Evolutionary conservation across 2,797 vertebrate genomes (phyloP).

Genomic region (Falco cherrug): DNA sequence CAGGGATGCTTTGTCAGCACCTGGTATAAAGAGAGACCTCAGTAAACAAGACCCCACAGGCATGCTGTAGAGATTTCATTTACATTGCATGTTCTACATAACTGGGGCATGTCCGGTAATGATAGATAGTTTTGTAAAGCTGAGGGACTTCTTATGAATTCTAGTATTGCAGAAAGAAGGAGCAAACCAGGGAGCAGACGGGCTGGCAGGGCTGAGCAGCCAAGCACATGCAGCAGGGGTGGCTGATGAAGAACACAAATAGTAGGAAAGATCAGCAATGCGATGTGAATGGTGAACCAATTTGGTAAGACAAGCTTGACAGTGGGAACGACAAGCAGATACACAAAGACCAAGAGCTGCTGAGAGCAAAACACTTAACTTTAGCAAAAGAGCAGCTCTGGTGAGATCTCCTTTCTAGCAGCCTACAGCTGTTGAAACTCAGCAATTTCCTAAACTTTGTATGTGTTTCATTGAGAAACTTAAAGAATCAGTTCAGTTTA

Average conservation of each 20-base stretch:
- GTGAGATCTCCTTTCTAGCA: neutral
- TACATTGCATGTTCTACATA: neutral
- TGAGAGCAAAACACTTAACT: neutral
- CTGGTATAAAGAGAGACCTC: neutral
- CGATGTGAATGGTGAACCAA: neutral
- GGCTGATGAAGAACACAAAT: rapidly evolving
- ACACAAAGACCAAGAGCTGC: neutral
- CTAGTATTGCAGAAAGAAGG: neutral
- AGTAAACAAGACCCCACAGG: neutral
- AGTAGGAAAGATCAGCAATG: neutral
- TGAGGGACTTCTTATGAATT: neutral
- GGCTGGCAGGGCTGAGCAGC: neutral
- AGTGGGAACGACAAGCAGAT: neutral
- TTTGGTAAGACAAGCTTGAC: neutral
- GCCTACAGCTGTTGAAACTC: neutral
- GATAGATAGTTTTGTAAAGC: neutral
- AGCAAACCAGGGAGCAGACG: neutral
- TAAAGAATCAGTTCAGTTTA: neutral
- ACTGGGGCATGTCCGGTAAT: rapidly evolving
- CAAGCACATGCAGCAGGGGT: rapidly evolving
- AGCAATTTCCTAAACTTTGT: neutral
- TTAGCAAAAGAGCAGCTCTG: neutral
- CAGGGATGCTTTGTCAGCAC: neutral
- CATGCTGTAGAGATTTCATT: neutral
- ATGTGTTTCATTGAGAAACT: neutral